These are phyloP conservation scores for Oreochromis niloticus DNA, from an alignment of 2,113 vertebrate species.

Conservation along the genomic window DNA sequence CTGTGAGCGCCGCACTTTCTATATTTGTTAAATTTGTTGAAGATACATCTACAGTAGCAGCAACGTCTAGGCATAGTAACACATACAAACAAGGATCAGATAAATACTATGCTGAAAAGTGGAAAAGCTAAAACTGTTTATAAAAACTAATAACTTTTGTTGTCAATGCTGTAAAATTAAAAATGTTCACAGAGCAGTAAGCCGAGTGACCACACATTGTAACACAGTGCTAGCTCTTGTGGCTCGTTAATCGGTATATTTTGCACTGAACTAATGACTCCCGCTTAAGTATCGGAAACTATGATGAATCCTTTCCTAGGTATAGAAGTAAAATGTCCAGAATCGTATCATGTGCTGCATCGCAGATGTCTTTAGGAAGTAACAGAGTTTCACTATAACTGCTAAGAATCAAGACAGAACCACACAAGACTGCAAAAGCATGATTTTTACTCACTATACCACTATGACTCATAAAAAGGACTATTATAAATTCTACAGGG, in stretches of 20 bases:
- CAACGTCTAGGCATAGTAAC: neutral
- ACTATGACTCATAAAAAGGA: slow-evolving; percentile 37
- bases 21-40: neutral
- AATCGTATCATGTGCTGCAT: neutral
- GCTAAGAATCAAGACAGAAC: neutral
- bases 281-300: neutral
- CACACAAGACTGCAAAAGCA: neutral
- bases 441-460: neutral
- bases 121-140: neutral
- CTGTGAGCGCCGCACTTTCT: neutral
- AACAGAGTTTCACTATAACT: slow-evolving; percentile 39
- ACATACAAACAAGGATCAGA: neutral
- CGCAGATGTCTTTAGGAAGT: slow-evolving; percentile 48
- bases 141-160: neutral
- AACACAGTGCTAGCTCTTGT: neutral
- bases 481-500: slow-evolving; percentile 41
- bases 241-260: neutral
- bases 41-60: neutral
- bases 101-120: neutral
- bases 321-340: neutral
- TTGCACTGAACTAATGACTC: neutral
- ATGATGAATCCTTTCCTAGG: slow-evolving; percentile 17
- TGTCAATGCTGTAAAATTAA: neutral
- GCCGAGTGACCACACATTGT: neutral
- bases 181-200: neutral